Evolutionary conservation across 2,797 vertebrate species (phyloP).

Genomic region (Apodemus agrarius): DNA sequence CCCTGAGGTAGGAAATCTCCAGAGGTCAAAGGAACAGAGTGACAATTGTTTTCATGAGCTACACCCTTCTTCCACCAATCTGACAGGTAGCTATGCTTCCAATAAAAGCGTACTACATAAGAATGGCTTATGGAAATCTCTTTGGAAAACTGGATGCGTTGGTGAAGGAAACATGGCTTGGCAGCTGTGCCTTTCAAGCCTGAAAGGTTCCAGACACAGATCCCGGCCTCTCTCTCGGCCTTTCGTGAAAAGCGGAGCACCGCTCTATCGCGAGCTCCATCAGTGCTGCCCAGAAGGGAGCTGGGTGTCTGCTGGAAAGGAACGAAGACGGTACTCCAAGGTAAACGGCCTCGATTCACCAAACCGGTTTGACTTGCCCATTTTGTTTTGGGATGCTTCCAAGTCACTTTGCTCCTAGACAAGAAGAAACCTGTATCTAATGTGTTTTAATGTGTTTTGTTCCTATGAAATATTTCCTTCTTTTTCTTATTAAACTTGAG

Average conservation of each 20-base stretch:
- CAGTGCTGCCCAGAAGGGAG: neutral
- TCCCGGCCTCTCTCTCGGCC: neutral
- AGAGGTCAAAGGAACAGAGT: neutral
- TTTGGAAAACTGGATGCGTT: neutral
- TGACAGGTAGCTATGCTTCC: neutral
- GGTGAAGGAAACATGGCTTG: neutral
- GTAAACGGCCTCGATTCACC: neutral
- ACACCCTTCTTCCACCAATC: neutral
- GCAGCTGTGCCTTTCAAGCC: neutral
- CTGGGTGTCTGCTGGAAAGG: no score
- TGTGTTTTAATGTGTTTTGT: conserved; percentile 48
- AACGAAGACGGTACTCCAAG: fast-evolving
- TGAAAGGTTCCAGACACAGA: neutral
- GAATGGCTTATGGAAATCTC: neutral
- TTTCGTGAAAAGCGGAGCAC: neutral
- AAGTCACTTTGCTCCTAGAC: conserved; percentile 3
- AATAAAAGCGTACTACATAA: neutral
- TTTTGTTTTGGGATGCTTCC: neutral
- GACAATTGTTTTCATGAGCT: neutral
- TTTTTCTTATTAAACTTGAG: conserved; percentile 58
- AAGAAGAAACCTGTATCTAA: conserved; percentile 31
- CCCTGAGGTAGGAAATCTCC: neutral
- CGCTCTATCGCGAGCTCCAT: neutral
- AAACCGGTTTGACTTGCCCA: conserved; percentile 32
- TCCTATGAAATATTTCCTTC: conserved; percentile 22